Conservation (phyloP, 2,888 invertebrate genomes). For the Erynnis tages region DNA sequence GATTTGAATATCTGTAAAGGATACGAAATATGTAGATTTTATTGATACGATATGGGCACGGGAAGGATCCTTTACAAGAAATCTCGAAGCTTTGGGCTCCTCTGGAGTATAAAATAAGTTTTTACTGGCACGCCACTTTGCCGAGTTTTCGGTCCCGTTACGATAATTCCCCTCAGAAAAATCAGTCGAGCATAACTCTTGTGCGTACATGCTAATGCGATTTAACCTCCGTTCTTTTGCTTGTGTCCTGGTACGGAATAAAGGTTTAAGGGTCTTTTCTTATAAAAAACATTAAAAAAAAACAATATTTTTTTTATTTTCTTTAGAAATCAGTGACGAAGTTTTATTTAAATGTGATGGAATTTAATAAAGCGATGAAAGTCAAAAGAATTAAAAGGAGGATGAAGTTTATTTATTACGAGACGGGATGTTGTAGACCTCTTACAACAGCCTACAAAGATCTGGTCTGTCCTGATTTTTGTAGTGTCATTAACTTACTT, state of each 20-base stretch:
- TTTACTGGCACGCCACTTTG: constrained; percentile 21
- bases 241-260: not conserved
- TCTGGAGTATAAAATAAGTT: constrained; percentile 33
- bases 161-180: not conserved
- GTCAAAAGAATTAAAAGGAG: no score
- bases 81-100: constrained; percentile 31
- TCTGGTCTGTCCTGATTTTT: no score
- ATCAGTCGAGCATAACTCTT: constrained; percentile 4
- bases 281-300: no score
- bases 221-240: not conserved
- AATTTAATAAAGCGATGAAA: no score
- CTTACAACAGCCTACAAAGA: no score
- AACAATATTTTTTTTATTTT: no score
- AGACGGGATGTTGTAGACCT: no score
- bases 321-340: no score
- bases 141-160: constrained; percentile 3
- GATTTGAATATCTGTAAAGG: constrained; percentile 39
- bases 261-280: not conserved
- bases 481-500: no score
- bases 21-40: constrained; percentile 49
- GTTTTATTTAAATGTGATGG: no score
- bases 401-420: no score
- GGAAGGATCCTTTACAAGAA: constrained; percentile 42
- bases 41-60: constrained; percentile 46
- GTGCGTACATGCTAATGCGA: not conserved